Evolutionary conservation across 1,140 invertebrate species (phyloP).

Genomic region (Aricia agestis): DNA sequence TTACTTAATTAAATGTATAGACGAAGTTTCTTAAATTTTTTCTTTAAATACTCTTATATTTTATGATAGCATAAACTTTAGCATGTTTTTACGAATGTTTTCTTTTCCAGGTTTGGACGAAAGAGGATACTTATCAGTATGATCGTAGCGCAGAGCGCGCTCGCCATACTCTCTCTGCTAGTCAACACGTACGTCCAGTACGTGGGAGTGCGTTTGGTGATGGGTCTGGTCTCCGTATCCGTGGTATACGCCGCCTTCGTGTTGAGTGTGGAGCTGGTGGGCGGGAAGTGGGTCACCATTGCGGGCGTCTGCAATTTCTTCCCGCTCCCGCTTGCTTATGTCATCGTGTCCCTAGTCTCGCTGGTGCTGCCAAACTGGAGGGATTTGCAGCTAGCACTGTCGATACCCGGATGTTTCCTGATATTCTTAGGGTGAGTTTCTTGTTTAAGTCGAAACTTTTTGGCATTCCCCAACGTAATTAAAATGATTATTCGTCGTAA

Average conservation of each 20-base stretch:
- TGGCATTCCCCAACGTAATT: too few relatives aligned
- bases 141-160: slow-evolving; percentile 80
- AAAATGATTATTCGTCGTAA: too few relatives aligned
- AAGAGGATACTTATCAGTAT: slow-evolving; percentile 84
- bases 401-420: slow-evolving; percentile 82
- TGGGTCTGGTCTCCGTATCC: slow-evolving; percentile 83
- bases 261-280: slow-evolving; percentile 83
- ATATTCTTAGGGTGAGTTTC: slow-evolving; percentile 79
- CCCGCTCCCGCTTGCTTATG: slow-evolving; percentile 83
- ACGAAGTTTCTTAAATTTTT: too few relatives aligned
- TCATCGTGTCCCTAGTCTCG: slow-evolving; percentile 83
- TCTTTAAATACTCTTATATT: too few relatives aligned
- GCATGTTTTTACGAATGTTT: too few relatives aligned
- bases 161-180: slow-evolving; percentile 79
- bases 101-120: slow-evolving; percentile 80
- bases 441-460: neutral
- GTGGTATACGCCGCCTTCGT: slow-evolving; percentile 85
- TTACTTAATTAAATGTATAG: too few relatives aligned
- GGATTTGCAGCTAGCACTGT: slow-evolving; percentile 82
- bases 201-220: slow-evolving; percentile 77
- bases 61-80: too few relatives aligned
- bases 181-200: slow-evolving; percentile 81
- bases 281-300: slow-evolving; percentile 84
- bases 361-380: slow-evolving; percentile 85
- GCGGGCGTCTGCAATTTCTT: slow-evolving; percentile 85